These are phyloP conservation scores for Hyles lineata DNA, from an alignment of 2,888 invertebrate species.

Conservation along the genomic window DNA sequence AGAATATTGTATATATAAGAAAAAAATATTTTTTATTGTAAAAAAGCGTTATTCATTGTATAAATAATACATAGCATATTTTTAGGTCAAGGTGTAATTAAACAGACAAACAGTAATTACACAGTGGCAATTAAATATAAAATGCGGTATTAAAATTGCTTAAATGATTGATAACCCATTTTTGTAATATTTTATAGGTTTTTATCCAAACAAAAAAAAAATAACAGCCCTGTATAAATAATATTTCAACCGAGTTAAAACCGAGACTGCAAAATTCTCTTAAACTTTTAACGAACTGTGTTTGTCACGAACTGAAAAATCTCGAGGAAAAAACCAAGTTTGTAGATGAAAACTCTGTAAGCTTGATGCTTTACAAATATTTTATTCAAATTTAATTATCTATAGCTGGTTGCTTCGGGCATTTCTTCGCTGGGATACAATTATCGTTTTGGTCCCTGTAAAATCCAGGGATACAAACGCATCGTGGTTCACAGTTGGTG, in stretches of 20 bases:
- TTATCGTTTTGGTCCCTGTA: conserved; percentile 46
- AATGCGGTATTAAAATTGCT: no score
- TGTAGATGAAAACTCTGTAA: no score
- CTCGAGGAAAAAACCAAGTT: not conserved
- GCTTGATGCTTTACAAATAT: not conserved
- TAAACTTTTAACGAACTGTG: conserved; percentile 2
- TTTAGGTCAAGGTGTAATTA: no score
- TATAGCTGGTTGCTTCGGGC: not conserved
- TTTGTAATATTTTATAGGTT: no score
- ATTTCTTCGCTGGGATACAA: conserved; percentile 43
- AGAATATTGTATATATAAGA: no score
- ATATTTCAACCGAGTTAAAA: not conserved
- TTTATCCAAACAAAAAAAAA: not conserved
- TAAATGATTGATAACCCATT: no score
- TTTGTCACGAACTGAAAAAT: conserved; percentile 1
- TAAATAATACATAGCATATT: no score
- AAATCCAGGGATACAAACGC: conserved; percentile 49
- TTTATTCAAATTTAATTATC: not conserved
- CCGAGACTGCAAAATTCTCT: not conserved
- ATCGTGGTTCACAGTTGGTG: conserved; percentile 47
- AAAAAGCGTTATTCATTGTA: no score
- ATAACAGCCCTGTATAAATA: not conserved
- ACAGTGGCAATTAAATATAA: no score
- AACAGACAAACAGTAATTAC: no score
- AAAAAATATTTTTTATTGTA: no score